These are phyloP conservation scores for Falcaria lacertinaria DNA, from an alignment of 2,888 invertebrate genomes.

Conservation along the genomic window DNA sequence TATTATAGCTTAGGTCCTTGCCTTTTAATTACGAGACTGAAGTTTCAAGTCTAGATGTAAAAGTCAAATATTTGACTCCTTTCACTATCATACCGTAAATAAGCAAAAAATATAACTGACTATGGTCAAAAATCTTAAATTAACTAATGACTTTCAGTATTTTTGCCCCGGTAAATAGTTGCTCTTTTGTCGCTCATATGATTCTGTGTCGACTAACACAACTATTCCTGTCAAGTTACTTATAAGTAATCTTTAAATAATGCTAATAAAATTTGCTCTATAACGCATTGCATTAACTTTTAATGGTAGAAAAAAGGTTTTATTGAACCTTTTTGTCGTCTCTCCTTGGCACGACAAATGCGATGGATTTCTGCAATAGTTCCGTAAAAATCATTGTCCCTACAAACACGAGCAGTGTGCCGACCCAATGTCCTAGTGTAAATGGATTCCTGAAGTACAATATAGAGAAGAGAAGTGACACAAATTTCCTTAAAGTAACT, in stretches of 20 bases:
- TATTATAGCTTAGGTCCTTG: too few relatives aligned
- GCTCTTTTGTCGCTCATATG: too few relatives aligned
- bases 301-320: conserved; percentile 9
- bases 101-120: too few relatives aligned
- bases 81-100: too few relatives aligned
- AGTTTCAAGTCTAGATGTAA: too few relatives aligned
- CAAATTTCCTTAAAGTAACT: conserved; percentile 96
- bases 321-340: conserved; percentile 54
- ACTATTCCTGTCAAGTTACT: too few relatives aligned
- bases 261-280: not conserved
- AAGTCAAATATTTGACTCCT: too few relatives aligned
- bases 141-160: too few relatives aligned
- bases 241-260: not conserved
- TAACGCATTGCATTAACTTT: not conserved
- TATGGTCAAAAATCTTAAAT: too few relatives aligned
- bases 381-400: conserved; percentile 97
- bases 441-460: conserved; percentile 97
- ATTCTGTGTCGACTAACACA: too few relatives aligned
- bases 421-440: conserved; percentile 93
- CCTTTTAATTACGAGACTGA: too few relatives aligned
- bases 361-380: conserved; percentile 76
- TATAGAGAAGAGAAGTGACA: conserved; percentile 96
- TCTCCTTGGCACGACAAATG: conserved; percentile 47
- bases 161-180: too few relatives aligned
- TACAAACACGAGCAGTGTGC: conserved; percentile 92